Base-by-base conservation (phyloP, 2,113 vertebrate genomes). In the Chloropsis cyanopogon region DNA sequence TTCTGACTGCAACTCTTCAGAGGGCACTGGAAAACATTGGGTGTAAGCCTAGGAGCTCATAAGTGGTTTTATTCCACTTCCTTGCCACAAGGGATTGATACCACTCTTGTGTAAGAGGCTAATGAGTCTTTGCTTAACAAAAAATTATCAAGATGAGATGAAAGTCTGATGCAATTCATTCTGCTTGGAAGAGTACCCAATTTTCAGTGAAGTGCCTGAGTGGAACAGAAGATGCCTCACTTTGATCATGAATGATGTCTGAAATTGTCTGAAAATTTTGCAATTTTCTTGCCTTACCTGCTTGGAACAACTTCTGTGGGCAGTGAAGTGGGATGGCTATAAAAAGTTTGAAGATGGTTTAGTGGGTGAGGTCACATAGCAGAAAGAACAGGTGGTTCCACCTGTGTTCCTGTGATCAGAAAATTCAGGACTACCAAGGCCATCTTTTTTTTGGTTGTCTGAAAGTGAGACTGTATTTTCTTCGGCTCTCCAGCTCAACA, bases 101-200 rank as follows among this genome's bases (percentile, higher is more conserved):
- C 22, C 1, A 3, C 0, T 0, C 33, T 90, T 54, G 47, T 73
- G 49, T 70, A 81, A 96, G 92, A 94, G 42, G 78, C 33, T 95
- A 95, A 96, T 88, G 75, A 94, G 47, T 91, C 77, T 88, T 95
- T 82, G 65, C 71, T 93, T 89, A 86, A 93, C 80, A 93, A 93
- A 86, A 96, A 94, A 35, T 59, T 91, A 91, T 90, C 69, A 47
- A 77, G 65, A 89, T 93, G 79, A 94, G 57, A 92, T 73, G 47
- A 94, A 97, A 93, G 64, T 41, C 39, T 78, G 81, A 79, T 61
- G 49, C 72, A 95, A 91, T 95, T 94, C 73, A 88, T 93, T 95
- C 41, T 82, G 33, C 49, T 66, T 66, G 83, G 64, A 88, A 78
- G 29, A 63, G 50, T 69, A 54, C 31, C 41, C 50, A 37, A 46